Base-by-base conservation (phyloP, 2,888 invertebrate genomes). In the Drosophila subsilvestris region DNA sequence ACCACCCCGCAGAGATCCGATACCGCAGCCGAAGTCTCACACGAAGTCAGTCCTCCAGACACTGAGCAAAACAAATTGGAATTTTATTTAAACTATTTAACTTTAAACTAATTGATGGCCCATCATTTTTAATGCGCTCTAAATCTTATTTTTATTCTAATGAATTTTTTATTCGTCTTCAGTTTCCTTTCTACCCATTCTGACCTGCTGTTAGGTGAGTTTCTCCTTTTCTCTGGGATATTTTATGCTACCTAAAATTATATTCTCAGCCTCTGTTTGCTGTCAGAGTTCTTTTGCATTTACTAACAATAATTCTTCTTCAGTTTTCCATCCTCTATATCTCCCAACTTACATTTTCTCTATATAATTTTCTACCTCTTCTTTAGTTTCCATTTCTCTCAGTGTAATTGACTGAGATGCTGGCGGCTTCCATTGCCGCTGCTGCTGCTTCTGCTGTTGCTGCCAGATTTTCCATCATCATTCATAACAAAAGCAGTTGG, bases 401-500 rank as follows among this genome's bases (percentile, higher is more conserved):
- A 32, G 48, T 66, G 68, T 68, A 66, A 68, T 66, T 66, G 68
- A 17, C 60, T n/a, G 58, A 61, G 60, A 61, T 61, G 60, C 37
- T 37, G 37, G 37, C n/a, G 82, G 72, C 80, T 79, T 77, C 83
- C 68, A 70, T 73, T 66, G 72, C 50, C 56, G 68, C 83, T 72
- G 80, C 80, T 32, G 47, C 50, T 56, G 67, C 56, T 53, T 57
- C 57, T 57, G 76, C 77, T 83, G 88, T 78, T 83, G 80, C 80
- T 84, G 86, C 83, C 83, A 84, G 83, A 88, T 85, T 88, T 86
- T 76, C 71, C 85, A 88, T 85, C 85, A 85, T 85, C 85, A 85
- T 85, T 85, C 89, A 85, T 88, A 86, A 88, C 89, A 85, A 85
- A 88, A 86, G 83, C 83, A 88, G 83, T 85, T 88, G 87, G 84